Base-by-base conservation (phyloP, 2,888 invertebrate species). In the Galerucella calmariensis region DNA sequence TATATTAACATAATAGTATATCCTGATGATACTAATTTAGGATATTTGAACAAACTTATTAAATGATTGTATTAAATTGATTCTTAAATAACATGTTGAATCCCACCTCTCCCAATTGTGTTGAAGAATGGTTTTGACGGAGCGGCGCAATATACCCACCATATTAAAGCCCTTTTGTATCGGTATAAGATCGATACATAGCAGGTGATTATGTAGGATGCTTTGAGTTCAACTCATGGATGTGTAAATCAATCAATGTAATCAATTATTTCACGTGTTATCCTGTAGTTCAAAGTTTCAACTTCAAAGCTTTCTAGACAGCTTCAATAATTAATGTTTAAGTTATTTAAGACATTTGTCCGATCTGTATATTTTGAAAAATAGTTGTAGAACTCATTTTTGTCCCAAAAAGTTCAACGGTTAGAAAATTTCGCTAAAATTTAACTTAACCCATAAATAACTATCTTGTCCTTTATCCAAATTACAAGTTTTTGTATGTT, bases 181-280 rank as follows among this genome's bases (percentile, higher is more conserved):
- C 35, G 27, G n/a, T 61, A 61, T 12, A 27, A 61, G 61, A 61
- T 61, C 61, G 61, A 61, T 61, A 61, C 61, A 27, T 35, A 61
- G 14, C 61, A 35, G 61, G 61, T 61, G 35, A 58, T 24, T 58
- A 58, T 58, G 9, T 27, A 58, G 61, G 61, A 61, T 35, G 61
- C 27, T 35, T 61, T 35, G 12, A 35, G 14, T n/a, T 2, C 14
- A 6, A 35, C 35, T 14, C 27, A 35, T 61, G 35, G 27, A 61
- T 61, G 61, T 61, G 35, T 11, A 35, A 56, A 20, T 56, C 20
- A 56, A 1, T 16, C 0, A n/a, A 2, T 27, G 2, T 10, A 56
- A 10, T 20, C 20, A 20, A 16, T 16, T 56, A 56, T 56, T 56
- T 56, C 53, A n/a, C 1, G n/a, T 16, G 9, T 56, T 56, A 9